Conservation (phyloP, 1,140 invertebrate species). For the Diplogasteroides magnus region DNA sequence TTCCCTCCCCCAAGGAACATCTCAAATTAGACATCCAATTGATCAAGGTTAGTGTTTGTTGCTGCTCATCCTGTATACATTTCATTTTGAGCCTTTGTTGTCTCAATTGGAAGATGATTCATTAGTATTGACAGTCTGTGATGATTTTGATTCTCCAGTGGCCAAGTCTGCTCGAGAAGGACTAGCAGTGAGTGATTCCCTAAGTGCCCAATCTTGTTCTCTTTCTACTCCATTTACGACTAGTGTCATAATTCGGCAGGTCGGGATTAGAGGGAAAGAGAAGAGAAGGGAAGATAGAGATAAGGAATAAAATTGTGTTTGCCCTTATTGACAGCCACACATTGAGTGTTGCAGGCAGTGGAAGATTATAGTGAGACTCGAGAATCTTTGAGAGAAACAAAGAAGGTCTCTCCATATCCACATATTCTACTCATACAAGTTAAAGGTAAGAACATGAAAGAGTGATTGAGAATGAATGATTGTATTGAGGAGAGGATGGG, state of each 20-base stretch:
- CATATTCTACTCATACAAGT: constrained; percentile 16
- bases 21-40: too few relatives aligned
- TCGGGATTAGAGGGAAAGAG: constrained; percentile 6
- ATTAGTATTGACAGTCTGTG: too few relatives aligned
- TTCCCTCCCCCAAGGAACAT: too few relatives aligned
- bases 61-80: too few relatives aligned
- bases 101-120: too few relatives aligned
- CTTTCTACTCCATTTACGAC: background rate
- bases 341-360: background rate
- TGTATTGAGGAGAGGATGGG: constrained; percentile 5
- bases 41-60: too few relatives aligned
- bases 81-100: too few relatives aligned
- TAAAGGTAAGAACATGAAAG: background rate
- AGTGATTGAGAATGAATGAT: background rate
- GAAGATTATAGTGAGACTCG: background rate
- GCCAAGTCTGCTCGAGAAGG: too few relatives aligned
- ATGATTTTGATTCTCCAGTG: too few relatives aligned
- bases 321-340: constrained; percentile 3
- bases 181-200: background rate
- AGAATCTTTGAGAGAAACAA: constrained; percentile 1
- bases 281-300: background rate
- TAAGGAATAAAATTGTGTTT: background rate
- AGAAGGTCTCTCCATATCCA: constrained; percentile 9
- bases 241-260: too few relatives aligned
- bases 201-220: too few relatives aligned